These are phyloP conservation scores for Drosophila multiciliata DNA, from an alignment of 2,888 invertebrate genomes.

Conservation along the genomic window DNA sequence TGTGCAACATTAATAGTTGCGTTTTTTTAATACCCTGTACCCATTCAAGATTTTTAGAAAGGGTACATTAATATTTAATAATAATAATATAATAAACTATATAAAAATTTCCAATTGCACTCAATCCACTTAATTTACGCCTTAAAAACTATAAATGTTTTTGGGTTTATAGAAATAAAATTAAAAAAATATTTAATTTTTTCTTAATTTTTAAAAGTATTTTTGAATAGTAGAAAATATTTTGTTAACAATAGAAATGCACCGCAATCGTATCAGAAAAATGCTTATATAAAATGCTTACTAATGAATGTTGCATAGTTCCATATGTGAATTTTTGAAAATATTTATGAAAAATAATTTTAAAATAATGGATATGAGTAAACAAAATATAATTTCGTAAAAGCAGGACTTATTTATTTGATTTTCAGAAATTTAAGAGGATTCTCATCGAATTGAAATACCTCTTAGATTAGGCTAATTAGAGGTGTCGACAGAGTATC, in stretches of 20 bases:
- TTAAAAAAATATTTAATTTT: background rate
- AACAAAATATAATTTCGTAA: background rate
- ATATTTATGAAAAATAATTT: too few relatives aligned
- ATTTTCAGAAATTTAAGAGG: background rate
- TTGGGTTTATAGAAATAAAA: background rate
- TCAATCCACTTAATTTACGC: background rate
- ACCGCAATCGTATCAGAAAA: background rate
- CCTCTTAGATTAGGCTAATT: background rate
- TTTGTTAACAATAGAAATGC: background rate
- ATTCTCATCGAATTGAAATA: background rate
- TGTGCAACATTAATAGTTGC: constrained; percentile 78
- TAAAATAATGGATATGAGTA: too few relatives aligned
- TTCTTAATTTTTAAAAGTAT: background rate
- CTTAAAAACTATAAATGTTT: background rate
- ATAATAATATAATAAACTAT: background rate
- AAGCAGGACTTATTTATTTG: background rate
- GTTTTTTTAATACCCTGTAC: constrained; percentile 46
- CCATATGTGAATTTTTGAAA: too few relatives aligned
- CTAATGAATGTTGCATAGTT: background rate
- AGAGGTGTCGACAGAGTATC: background rate
- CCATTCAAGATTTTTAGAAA: background rate
- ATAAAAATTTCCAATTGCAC: background rate
- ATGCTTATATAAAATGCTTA: background rate
- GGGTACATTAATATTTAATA: background rate
- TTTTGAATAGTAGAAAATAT: background rate